Percentiles rank a stretch among this genome's conserved stretches.
phyloP scores from a whole-genome alignment of 2,797 vertebrate genomes.

The Cynodonichthys magdalenae region DNA sequence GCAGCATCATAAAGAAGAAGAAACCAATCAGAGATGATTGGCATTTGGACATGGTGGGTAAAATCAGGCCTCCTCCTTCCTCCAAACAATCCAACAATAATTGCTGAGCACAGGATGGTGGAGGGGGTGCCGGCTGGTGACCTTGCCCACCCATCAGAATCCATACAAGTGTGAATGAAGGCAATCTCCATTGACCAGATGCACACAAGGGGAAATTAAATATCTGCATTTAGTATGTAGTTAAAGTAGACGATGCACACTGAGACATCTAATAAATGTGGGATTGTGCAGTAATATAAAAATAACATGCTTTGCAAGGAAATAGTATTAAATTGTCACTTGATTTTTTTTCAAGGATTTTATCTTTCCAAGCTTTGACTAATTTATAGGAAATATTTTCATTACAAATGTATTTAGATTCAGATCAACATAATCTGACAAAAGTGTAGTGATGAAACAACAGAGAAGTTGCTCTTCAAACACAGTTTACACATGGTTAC shows the following conservation, averaged over 20 bases:
- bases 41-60: constrained; percentile 62
- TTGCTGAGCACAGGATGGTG: constrained; percentile 65
- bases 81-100: constrained; percentile 70
- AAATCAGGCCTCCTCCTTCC: constrained; percentile 69
- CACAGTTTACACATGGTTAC: too few species aligned
- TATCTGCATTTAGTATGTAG: constrained; percentile 48
- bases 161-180: constrained; percentile 36
- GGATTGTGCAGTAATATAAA: not conserved
- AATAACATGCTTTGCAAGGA: not conserved
- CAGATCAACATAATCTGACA: too few species aligned
- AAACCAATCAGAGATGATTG: constrained; percentile 74
- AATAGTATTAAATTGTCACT: constrained; percentile 1
- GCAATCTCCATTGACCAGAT: constrained; percentile 51
- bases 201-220: constrained; percentile 36
- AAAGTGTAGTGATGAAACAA: too few species aligned
- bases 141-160: constrained; percentile 71
- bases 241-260: not conserved
- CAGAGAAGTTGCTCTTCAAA: too few species aligned
- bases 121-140: constrained; percentile 66
- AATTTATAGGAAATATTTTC: too few species aligned
- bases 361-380: too few species aligned
- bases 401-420: too few species aligned
- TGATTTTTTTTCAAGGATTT: not conserved
- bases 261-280: constrained; percentile 3
- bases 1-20: constrained; percentile 40